phyloP scores from a whole-genome alignment of 1,140 invertebrate genomes.

The Odontomachus brunneus region DNA sequence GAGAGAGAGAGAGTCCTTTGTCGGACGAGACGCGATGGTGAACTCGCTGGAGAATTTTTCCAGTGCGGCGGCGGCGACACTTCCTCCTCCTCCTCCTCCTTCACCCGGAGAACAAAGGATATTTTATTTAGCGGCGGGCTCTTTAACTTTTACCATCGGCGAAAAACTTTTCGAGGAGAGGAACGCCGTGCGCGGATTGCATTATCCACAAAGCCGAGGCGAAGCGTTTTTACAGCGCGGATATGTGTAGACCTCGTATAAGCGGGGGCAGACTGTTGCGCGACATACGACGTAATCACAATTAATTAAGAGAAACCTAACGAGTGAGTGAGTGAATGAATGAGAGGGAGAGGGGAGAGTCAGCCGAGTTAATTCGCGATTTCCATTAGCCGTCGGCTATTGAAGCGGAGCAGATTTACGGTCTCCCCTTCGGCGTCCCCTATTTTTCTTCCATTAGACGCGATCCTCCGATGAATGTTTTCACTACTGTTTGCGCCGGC shows the following conservation, averaged over 20 bases:
- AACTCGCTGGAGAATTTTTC: constrained; percentile 17
- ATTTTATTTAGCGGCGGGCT: constrained; percentile 10
- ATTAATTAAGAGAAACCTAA: constrained; percentile 38
- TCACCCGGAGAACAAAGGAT: constrained; percentile 17
- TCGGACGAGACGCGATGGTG: constrained; percentile 4
- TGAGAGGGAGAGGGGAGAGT: too few relatives aligned
- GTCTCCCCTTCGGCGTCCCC: constrained; percentile 32
- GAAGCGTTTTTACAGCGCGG: neutral
- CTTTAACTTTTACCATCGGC: constrained; percentile 34
- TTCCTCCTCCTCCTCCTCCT: neutral
- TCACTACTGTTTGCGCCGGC: constrained; percentile 12
- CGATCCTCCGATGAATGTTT: constrained; percentile 9
- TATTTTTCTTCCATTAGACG: constrained; percentile 57
- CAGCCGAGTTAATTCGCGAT: constrained; percentile 44
- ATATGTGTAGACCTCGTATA: neutral
- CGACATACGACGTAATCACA: constrained; percentile 10
- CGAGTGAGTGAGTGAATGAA: neutral
- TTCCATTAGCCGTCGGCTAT: constrained; percentile 47
- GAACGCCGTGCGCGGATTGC: neutral
- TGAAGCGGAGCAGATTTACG: constrained; percentile 50
- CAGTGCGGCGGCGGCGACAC: too few relatives aligned
- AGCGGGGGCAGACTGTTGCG: neutral
- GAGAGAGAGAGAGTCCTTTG: neutral
- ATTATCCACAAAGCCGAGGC: neutral
- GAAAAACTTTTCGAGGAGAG: constrained; percentile 1